A percentile compares a stretch with the other conserved stretches of the same genome.
Conservation (phyloP, 2,113 vertebrate genomes). For the Poeciliopsis retropinna region DNA sequence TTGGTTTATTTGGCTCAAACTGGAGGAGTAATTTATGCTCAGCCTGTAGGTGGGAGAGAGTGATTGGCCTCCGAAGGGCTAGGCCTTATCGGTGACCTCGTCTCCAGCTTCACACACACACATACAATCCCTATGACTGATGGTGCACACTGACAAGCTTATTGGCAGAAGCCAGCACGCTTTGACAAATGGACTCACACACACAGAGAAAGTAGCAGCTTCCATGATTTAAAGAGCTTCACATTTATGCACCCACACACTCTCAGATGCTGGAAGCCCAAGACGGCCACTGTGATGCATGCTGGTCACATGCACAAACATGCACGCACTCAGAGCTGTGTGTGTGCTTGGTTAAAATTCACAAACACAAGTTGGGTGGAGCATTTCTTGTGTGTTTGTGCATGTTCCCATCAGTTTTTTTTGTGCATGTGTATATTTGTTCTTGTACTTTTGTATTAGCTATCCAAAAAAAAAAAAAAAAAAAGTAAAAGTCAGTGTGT, state of each 20-base stretch:
- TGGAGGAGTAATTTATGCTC: conserved; percentile 69
- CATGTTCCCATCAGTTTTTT: conserved; percentile 4
- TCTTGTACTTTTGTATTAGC: conserved; percentile 20
- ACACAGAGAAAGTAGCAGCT: conserved; percentile 38
- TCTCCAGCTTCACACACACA: conserved; percentile 46
- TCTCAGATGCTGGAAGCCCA: conserved; percentile 25
- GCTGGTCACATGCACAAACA: conserved; percentile 2
- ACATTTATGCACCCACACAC: conserved; percentile 53
- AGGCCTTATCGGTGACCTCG: conserved; percentile 71
- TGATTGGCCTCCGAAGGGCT: conserved; percentile 64
- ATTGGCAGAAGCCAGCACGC: conserved; percentile 45
- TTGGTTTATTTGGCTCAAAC: conserved; percentile 50
- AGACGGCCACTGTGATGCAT: conserved; percentile 24
- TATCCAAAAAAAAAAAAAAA: conserved; percentile 5
- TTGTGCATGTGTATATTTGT: conserved; percentile 16
- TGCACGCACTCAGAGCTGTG: conserved; percentile 8
- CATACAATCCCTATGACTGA: conserved; percentile 60
- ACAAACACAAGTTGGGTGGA: conserved; percentile 5
- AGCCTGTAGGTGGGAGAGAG: conserved; percentile 64
- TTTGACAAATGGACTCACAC: conserved; percentile 64
- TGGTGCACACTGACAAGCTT: conserved; percentile 60
- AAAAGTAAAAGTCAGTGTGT: conserved; percentile 11
- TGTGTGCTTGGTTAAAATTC: conserved; percentile 45
- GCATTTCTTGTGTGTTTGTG: conserved; percentile 9
- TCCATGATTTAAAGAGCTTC: conserved; percentile 59